Conservation (phyloP, 2,888 invertebrate genomes). For the Aquatica leii region DNA sequence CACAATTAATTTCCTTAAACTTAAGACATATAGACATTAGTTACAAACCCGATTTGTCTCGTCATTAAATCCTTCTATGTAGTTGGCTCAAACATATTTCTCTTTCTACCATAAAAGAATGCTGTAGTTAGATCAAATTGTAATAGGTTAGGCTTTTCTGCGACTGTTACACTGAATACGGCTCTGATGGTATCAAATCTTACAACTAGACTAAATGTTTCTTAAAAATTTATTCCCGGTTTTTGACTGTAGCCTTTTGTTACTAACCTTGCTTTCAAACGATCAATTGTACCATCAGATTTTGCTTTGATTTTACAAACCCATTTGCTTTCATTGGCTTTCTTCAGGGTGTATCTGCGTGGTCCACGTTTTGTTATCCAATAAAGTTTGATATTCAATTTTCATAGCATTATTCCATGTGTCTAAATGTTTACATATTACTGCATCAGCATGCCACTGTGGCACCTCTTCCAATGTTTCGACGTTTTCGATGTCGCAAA, state of each 20-base stretch:
- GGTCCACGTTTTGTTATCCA: slow-evolving; percentile 48
- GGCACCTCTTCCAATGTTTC: neutral
- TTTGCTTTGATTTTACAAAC: slow-evolving; percentile 48
- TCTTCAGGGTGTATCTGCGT: slow-evolving; percentile 42
- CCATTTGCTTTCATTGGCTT: slow-evolving; percentile 45
- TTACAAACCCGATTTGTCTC: slow-evolving; percentile 7
- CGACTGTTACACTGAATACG: slow-evolving; percentile 45
- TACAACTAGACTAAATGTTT: slow-evolving; percentile 49
- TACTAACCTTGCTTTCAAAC: no score
- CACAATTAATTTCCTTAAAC: neutral
- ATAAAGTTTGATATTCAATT: slow-evolving; percentile 45
- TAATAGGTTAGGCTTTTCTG: no score
- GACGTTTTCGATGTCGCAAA: neutral
- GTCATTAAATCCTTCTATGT: no score
- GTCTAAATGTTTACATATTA: no score
- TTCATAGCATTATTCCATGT: slow-evolving; percentile 37
- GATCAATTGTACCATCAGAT: slow-evolving; percentile 41
- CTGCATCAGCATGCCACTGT: slow-evolving; percentile 12
- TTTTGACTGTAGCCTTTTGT: no score
- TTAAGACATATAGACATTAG: neutral
- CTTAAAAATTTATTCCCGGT: no score
- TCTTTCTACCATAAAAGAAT: slow-evolving; percentile 42
- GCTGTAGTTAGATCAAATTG: no score
- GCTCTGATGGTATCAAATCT: slow-evolving; percentile 42
- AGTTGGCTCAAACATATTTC: slow-evolving; percentile 38